Evolutionary conservation across 2,797 vertebrate genomes (phyloP).

Genomic region (Crocodylus rhombifer): DNA sequence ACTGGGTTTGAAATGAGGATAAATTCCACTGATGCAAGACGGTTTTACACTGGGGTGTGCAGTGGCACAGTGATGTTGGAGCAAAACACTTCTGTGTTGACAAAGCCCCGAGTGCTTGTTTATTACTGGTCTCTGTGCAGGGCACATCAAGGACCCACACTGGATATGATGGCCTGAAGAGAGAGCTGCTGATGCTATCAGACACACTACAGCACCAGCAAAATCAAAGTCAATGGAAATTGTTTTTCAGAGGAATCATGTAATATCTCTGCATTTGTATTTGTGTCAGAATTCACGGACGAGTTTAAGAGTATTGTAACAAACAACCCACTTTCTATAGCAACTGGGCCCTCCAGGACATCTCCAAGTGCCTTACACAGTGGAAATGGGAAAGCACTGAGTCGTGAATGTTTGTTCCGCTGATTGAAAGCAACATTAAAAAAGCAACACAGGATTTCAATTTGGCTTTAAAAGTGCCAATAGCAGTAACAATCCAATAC

Average conservation of each 20-base stretch:
- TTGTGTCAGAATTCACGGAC: background rate
- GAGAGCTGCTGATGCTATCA: background rate
- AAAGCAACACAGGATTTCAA: background rate
- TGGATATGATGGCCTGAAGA: background rate
- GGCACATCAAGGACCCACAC: background rate
- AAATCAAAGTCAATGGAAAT: conserved; percentile 10
- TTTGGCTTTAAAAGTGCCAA: background rate
- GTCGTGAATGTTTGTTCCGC: background rate
- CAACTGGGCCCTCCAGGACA: conserved; percentile 26
- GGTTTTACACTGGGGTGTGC: background rate
- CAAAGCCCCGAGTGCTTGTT: background rate
- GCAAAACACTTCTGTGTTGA: background rate
- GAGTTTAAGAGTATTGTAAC: background rate
- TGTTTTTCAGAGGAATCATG: background rate
- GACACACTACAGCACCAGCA: background rate
- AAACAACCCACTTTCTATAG: conserved; percentile 17
- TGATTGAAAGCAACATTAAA: accelerated
- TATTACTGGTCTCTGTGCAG: background rate
- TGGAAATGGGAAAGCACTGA: background rate
- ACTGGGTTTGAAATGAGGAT: background rate
- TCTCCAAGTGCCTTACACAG: conserved; percentile 1
- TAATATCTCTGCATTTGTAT: accelerated
- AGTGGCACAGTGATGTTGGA: background rate
- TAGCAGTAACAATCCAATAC: background rate
- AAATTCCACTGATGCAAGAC: background rate